Base-by-base conservation (phyloP, 2,113 vertebrate species). In the Aspiorhynchus laticeps region DNA sequence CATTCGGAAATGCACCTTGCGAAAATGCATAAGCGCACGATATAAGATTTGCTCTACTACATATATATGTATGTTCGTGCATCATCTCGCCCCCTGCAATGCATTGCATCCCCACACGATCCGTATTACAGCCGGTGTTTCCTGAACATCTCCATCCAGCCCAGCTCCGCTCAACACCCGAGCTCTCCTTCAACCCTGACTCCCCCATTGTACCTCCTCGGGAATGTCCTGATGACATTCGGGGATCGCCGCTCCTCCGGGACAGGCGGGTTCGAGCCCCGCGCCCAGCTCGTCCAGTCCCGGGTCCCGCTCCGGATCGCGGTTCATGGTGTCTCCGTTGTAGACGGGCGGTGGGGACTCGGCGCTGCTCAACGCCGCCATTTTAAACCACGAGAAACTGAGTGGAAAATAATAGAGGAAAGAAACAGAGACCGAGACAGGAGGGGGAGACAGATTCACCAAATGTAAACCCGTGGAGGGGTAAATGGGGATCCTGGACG, bases 301-400 rank as follows among this genome's bases (percentile, higher is more conserved):
- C 93, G 91, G 89, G 93, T 95, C 94, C 92, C 90, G 91, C 76
- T 91, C 95, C 90, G 95, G 92, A 90, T 94, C 94, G 90, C 94
- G 94, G 82, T 95, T 94, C 92, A 94, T 94, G 91, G 93, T 90
- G 94, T 96, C 96, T 94, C 96, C 96, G 95, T 97, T 97, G 91
- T 96, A 96, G 91, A 96, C 95, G 93, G 96, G 94, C 93, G 95
- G 95, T 94, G 95, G 96, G 91, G 94, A 96, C 95, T 96, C 96
- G 91, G 95, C 95, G 95, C 95, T 96, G 95, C 96, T 97, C 95
- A 97, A 95, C 95, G 97, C 97, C 97, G 97, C 97, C 97, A 98
- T 98, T 97, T 98, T 97, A 96, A 95, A 95, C 93, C 95, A 94
- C 94, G 95, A 94, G 95, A 95, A 93, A 94, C 90, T 88, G 95